A percentile compares a stretch with the other conserved stretches of the same genome.
Evolutionary conservation across 2,113 vertebrate species (phyloP).

Genomic region (Damaliscus lunatus): DNA sequence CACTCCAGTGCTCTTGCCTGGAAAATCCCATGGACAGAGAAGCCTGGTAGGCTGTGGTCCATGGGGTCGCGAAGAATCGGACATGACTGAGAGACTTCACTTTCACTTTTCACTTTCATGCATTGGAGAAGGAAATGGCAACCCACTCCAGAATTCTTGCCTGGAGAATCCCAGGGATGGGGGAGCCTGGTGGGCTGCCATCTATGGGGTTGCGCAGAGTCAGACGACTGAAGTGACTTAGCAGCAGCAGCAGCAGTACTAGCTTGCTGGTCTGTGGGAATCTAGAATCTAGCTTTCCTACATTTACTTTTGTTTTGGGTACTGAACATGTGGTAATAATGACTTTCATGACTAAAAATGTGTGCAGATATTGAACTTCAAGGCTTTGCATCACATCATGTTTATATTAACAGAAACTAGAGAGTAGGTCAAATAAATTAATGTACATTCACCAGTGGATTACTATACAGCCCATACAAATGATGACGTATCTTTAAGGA

Average conservation of each 20-base stretch:
- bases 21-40: too few relatives aligned
- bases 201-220: too few relatives aligned
- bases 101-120: too few relatives aligned
- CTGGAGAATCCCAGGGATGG: too few relatives aligned
- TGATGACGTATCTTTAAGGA: background rate
- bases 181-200: rapidly evolving
- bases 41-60: too few relatives aligned
- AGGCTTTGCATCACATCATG: background rate
- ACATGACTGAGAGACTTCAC: too few relatives aligned
- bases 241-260: background rate
- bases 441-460: background rate
- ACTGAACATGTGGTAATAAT: background rate
- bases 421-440: background rate
- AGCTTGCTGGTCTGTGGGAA: background rate
- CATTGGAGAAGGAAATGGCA: too few relatives aligned
- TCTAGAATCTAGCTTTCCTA: background rate
- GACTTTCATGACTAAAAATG: background rate
- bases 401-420: background rate
- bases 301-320: background rate
- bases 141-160: too few relatives aligned
- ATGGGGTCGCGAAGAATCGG: too few relatives aligned
- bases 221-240: too few relatives aligned
- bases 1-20: too few relatives aligned
- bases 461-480: background rate
- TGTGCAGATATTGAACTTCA: background rate